Percentiles rank a stretch among this genome's conserved stretches.
Conservation (phyloP, 2,888 invertebrate genomes). For the Trissoscelio sp. region DNA sequence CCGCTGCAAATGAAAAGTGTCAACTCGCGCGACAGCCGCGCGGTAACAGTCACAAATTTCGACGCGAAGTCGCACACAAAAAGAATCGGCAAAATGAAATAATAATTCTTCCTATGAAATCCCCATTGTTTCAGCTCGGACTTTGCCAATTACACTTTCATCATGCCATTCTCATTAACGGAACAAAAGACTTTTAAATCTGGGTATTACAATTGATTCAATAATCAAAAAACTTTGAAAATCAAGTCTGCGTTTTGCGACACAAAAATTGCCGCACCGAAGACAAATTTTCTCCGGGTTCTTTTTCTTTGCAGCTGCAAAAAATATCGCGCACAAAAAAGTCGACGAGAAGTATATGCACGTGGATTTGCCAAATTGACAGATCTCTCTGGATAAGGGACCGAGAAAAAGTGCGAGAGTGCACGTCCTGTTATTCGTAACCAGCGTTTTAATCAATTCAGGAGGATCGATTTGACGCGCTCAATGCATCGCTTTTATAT, state of each 20-base stretch:
- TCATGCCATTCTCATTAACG: not conserved
- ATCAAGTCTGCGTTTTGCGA: too few relatives aligned
- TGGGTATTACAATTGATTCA: conserved; percentile 7
- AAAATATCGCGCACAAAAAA: not conserved
- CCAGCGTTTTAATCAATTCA: conserved; percentile 61
- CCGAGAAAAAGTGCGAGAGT: conserved; percentile 28
- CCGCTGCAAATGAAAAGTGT: too few relatives aligned
- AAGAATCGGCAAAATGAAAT: too few relatives aligned
- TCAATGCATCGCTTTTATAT: conserved; percentile 63
- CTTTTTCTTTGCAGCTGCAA: not conserved
- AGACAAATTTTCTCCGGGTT: not conserved
- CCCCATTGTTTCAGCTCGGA: not conserved
- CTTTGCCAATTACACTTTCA: conserved; percentile 3
- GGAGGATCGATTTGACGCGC: conserved; percentile 50
- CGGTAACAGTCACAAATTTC: too few relatives aligned
- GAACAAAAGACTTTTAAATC: conserved; percentile 9
- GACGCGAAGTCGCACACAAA: too few relatives aligned
- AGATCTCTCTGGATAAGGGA: not conserved
- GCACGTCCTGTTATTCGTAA: conserved; percentile 26
- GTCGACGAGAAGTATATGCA: not conserved
- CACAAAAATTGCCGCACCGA: not conserved
- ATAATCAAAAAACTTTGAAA: conserved; percentile 3
- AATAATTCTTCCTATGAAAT: not conserved
- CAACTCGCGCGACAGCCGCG: too few relatives aligned
- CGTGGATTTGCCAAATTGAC: conserved; percentile 14